Base-by-base conservation (phyloP, 2,888 invertebrate species). In the Scelioninae gen. 1 region DNA sequence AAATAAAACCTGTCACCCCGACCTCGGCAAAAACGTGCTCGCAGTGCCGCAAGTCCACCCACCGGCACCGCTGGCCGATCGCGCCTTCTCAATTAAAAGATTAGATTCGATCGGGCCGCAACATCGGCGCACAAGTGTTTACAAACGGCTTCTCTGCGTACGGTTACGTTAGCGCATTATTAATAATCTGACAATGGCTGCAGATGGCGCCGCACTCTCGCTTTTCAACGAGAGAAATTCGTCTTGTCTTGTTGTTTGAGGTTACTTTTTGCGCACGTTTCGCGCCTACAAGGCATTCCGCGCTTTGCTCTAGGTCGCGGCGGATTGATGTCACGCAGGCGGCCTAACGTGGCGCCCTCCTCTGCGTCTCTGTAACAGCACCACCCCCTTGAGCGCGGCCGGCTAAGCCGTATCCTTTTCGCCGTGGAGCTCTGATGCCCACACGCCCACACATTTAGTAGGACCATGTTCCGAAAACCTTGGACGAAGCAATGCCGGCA, bases 121-220 rank as follows among this genome's bases (percentile, higher is more conserved):
- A 32, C 66, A 51, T 66, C 53, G 53, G 49, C 49, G 63, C 63
- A 53, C 66, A 23, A 40, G 62, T 72, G 53, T 72, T 72, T 60
- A 72, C 63, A 74, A 74, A 53, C 13, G 65, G 38, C 32, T 49
- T 31, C 49, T 31, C 23, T 31, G 60, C 29, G 32, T 43, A 32
- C 63, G 76, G 56, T 71, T 68, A 72, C 60, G 68, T 71, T 65
- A 68, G 66, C 53, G 71, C 71, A 74, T 65, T 80, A 74, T 74
- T 68, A 80, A 74, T 75, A 75, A 74, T 75, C 55, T 49, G 49
- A 31, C 55, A 38, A 43, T 15, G 62, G n/a, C 63, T 58, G 69
- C 56, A 82, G 82, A 77, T 82, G 82, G 82, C 82, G 82, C 65
- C 23, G 23, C 71, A 38, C 71, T 58, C 66, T 69, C 63, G 53